phyloP scores from a whole-genome alignment of 2,888 invertebrate genomes.

The Ceraclea dissimilis region DNA sequence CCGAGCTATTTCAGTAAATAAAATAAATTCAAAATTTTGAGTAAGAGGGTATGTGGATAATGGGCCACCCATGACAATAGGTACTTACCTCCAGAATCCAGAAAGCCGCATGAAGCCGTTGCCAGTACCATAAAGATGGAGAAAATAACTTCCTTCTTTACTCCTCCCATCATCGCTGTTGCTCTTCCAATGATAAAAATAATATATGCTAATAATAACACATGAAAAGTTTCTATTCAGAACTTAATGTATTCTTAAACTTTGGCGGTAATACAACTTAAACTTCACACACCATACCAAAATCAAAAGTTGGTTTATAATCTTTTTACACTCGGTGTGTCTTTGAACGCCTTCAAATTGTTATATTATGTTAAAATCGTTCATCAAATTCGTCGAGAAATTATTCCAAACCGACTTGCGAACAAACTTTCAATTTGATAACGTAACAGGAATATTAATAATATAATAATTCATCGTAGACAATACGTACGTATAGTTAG shows the following conservation, averaged over 20 bases:
- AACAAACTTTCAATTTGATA: no score
- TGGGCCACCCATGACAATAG: no score
- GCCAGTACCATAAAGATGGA: constrained; percentile 3
- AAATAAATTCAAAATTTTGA: no score
- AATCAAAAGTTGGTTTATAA: not conserved
- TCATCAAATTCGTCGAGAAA: not conserved
- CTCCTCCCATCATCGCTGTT: not conserved
- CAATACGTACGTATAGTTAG: no score
- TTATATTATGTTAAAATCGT: constrained; percentile 1
- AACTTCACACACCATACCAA: not conserved
- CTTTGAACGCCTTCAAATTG: constrained; percentile 1
- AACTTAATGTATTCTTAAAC: constrained; percentile 12
- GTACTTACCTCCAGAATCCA: constrained; percentile 22
- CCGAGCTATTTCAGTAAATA: no score
- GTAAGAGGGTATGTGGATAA: no score
- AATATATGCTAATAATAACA: not conserved
- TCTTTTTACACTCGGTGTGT: not conserved
- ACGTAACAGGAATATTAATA: no score
- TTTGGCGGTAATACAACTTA: constrained; percentile 4
- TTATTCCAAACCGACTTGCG: no score
- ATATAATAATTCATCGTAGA: no score
- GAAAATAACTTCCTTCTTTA: not conserved
- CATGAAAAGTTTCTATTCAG: constrained; percentile 12
- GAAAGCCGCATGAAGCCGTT: constrained; percentile 19
- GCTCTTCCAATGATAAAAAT: not conserved